A percentile compares a stretch with the other conserved stretches of the same genome.
phyloP scores from a whole-genome alignment of 2,888 invertebrate species.

The Papilio demoleus region DNA sequence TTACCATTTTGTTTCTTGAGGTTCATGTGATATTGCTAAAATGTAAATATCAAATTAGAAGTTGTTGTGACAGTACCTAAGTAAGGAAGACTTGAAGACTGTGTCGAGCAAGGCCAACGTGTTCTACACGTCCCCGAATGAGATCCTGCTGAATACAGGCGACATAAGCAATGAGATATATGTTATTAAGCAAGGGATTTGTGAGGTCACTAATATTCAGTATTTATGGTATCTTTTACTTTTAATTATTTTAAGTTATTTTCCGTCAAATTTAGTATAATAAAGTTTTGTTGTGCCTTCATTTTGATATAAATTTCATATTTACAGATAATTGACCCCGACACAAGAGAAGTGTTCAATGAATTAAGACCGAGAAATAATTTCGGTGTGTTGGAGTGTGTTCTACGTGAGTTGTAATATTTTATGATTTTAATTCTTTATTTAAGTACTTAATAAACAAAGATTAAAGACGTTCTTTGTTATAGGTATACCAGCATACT shows the following conservation, averaged over 20 bases:
- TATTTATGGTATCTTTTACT: too few species aligned
- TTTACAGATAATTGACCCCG: constrained; percentile 60
- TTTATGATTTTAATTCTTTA: too few species aligned
- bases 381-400: constrained; percentile 67
- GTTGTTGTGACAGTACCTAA: constrained; percentile 54
- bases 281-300: background rate
- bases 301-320: background rate
- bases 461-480: background rate
- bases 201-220: constrained; percentile 64
- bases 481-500: constrained; percentile 68
- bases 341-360: constrained; percentile 52
- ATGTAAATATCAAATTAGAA: background rate
- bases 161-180: constrained; percentile 72
- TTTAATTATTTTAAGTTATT: too few species aligned
- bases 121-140: constrained; percentile 70
- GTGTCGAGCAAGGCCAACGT: constrained; percentile 61
- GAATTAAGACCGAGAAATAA: constrained; percentile 53
- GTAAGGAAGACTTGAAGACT: constrained; percentile 61
- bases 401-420: constrained; percentile 61
- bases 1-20: background rate
- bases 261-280: too few species aligned
- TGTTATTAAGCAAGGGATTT: constrained; percentile 68
- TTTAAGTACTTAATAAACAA: background rate
- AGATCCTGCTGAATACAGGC: constrained; percentile 70
- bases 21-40: background rate